A percentile compares a stretch with the other conserved stretches of the same genome.
Conservation (phyloP, 1,140 invertebrate genomes). For the Pseudomyrmex flavicornis region DNA sequence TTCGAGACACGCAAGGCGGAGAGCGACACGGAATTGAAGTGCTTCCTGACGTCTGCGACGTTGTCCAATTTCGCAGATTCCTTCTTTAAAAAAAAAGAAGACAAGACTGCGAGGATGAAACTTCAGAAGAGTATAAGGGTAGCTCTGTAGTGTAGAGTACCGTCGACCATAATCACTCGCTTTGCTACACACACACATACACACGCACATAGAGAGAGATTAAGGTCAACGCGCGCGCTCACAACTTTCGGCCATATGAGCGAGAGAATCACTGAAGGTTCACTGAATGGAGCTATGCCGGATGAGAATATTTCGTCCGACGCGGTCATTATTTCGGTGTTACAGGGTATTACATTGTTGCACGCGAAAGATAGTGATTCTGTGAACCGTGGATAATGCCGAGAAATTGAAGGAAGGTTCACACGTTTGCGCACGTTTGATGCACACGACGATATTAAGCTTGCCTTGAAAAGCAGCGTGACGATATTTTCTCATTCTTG, state of each 20-base stretch:
- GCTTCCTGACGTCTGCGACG: background rate
- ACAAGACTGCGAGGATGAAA: too few relatives aligned
- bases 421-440: slow-evolving; percentile 5
- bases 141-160: background rate
- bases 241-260: slow-evolving; percentile 21
- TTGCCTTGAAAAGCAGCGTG: background rate
- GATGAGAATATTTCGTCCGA: slow-evolving; percentile 9
- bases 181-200: background rate
- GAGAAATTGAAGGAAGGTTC: slow-evolving; percentile 21
- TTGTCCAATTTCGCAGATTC: slow-evolving; percentile 19
- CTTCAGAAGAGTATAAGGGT: too few relatives aligned
- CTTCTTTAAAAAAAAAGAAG: slow-evolving; percentile 3
- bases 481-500: background rate
- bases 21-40: background rate
- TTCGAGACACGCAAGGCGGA: background rate
- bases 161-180: slow-evolving; percentile 14
- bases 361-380: slow-evolving; percentile 7
- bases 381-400: slow-evolving; percentile 22
- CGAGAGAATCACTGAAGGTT: slow-evolving; percentile 8
- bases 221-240: slow-evolving; percentile 55
- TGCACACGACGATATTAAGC: background rate
- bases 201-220: slow-evolving; percentile 19
- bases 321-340: slow-evolving; percentile 43
- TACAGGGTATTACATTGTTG: slow-evolving; percentile 29
- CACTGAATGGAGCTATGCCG: slow-evolving; percentile 34